Conservation (phyloP, 2,888 invertebrate species). For the Sclerodermus sp. region DNA sequence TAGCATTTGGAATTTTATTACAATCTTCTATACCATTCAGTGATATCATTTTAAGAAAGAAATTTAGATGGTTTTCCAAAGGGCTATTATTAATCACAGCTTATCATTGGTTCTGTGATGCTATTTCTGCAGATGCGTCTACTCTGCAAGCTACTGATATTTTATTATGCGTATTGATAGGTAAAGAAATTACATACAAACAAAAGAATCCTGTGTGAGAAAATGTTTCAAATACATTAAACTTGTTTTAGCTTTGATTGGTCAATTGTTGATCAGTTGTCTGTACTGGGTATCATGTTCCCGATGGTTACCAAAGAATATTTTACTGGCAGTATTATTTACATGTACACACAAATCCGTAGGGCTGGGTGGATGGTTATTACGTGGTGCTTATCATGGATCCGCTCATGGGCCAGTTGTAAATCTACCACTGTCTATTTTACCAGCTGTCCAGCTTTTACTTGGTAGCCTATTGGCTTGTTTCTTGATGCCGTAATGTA, state of each 20-base stretch:
- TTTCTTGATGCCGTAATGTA: no score
- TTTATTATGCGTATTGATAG: slow-evolving; percentile 49
- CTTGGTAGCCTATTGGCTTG: slow-evolving; percentile 50
- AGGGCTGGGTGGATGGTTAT: slow-evolving; percentile 51
- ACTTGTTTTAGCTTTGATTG: slow-evolving; percentile 43
- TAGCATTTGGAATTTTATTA: slow-evolving; percentile 43
- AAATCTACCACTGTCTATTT: slow-evolving; percentile 49
- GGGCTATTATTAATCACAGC: slow-evolving; percentile 44
- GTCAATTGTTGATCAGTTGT: slow-evolving; percentile 46
- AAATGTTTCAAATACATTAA: neutral
- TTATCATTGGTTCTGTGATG: slow-evolving; percentile 54
- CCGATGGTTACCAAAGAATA: slow-evolving; percentile 46
- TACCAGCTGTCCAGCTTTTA: slow-evolving; percentile 51
- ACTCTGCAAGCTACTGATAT: slow-evolving; percentile 49
- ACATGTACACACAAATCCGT: slow-evolving; percentile 53
- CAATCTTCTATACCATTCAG: slow-evolving; percentile 27
- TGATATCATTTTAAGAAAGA: slow-evolving; percentile 22
- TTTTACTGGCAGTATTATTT: slow-evolving; percentile 47
- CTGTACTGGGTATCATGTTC: slow-evolving; percentile 51
- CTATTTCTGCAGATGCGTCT: slow-evolving; percentile 48
- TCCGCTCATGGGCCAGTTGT: slow-evolving; percentile 47
- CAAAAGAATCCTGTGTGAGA: no score
- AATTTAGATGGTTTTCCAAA: slow-evolving; percentile 45
- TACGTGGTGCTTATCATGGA: slow-evolving; percentile 51
- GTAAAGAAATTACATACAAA: slow-evolving; percentile 33